A percentile compares a stretch with the other conserved stretches of the same genome.
These are phyloP conservation scores for Limnodromus scolopaceus DNA, from an alignment of 2,797 vertebrate genomes.

Conservation along the genomic window DNA sequence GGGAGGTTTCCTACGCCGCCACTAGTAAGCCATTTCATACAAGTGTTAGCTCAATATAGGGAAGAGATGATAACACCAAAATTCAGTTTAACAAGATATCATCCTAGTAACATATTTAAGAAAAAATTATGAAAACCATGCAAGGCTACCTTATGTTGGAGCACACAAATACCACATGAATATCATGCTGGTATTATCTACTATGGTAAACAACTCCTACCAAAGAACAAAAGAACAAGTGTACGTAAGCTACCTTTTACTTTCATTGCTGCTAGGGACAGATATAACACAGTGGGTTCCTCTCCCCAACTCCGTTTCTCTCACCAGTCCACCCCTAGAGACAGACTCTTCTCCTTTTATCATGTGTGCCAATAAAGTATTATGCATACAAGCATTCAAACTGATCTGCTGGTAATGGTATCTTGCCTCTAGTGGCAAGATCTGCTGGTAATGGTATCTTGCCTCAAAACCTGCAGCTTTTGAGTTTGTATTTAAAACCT, in stretches of 20 bases:
- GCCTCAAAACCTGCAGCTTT: background rate
- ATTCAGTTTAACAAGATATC: background rate
- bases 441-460: background rate
- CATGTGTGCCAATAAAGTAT: background rate
- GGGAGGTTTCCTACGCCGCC: background rate
- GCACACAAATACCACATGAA: background rate
- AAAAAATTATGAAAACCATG: background rate
- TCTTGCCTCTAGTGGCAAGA: background rate
- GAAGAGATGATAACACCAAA: background rate
- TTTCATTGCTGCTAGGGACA: background rate
- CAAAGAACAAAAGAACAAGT: background rate
- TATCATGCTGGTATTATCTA: background rate
- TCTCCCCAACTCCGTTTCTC: accelerated
- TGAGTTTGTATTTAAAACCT: background rate
- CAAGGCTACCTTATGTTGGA: background rate
- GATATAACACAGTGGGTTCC: background rate
- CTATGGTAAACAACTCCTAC: background rate
- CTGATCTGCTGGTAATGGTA: background rate
- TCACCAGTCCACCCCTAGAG: background rate
- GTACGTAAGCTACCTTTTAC: background rate
- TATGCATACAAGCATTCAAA: background rate
- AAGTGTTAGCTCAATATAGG: background rate
- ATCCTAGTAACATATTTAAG: background rate
- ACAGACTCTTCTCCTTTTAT: background rate
- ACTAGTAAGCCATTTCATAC: background rate